Conservation (phyloP, 2,888 invertebrate species). For the Augiades crinisus region DNA sequence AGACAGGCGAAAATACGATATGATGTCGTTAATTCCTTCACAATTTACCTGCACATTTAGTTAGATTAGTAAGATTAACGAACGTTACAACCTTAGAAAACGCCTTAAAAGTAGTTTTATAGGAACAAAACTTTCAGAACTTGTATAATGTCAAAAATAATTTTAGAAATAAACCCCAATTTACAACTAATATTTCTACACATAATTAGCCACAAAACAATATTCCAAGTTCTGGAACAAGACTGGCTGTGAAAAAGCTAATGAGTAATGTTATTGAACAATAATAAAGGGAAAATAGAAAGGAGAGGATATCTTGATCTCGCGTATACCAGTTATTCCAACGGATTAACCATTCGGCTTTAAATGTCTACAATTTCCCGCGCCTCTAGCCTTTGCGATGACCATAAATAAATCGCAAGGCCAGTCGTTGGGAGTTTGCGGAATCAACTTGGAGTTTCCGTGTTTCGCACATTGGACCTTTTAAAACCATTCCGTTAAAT, state of each 20-base stretch:
- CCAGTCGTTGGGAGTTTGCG: constrained; percentile 28
- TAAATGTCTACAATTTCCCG: too few relatives aligned
- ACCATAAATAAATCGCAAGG: constrained; percentile 37
- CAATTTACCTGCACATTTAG: constrained; percentile 28
- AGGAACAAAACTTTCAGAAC: constrained; percentile 26
- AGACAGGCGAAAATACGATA: constrained; percentile 19
- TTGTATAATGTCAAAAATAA: constrained; percentile 11
- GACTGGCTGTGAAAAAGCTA: too few relatives aligned
- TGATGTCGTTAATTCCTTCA: constrained; percentile 27
- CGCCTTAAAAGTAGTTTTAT: constrained; percentile 25
- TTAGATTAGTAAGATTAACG: constrained; percentile 24
- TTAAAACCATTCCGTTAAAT: constrained; percentile 9
- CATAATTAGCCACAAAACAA: too few relatives aligned
- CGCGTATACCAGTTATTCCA: too few relatives aligned
- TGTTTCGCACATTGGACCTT: constrained; percentile 32
- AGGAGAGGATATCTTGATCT: too few relatives aligned
- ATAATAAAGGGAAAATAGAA: too few relatives aligned
- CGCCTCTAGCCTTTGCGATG: too few relatives aligned
- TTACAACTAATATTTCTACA: too few relatives aligned
- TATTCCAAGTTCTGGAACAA: too few relatives aligned
- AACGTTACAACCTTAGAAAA: constrained; percentile 23
- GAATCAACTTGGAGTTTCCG: constrained; percentile 31
- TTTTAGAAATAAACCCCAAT: too few relatives aligned
- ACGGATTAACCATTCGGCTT: too few relatives aligned
- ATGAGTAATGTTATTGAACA: too few relatives aligned